A percentile compares a stretch with the other conserved stretches of the same genome.
Conservation (phyloP, 2,797 vertebrate species). For the Helarctos malayanus region DNA sequence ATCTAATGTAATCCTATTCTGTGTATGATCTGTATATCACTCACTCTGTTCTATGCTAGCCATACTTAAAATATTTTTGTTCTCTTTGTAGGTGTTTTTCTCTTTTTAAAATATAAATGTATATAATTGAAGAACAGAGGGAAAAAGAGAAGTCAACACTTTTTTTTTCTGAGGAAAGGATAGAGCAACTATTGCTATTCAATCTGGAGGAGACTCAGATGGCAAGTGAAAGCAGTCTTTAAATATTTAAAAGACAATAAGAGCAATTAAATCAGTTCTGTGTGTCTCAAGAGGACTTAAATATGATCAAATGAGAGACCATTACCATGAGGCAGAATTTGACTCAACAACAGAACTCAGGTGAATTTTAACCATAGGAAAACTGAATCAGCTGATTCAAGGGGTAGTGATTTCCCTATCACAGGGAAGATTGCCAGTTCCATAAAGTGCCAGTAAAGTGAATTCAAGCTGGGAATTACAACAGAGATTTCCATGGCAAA, state of each 20-base stretch:
- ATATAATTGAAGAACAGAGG: neutral
- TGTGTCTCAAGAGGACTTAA: constrained; percentile 8
- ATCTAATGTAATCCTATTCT: neutral
- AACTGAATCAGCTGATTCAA: neutral
- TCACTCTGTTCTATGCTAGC: neutral
- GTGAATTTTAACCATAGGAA: neutral
- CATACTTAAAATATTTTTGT: neutral
- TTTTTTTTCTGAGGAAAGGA: neutral
- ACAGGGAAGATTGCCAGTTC: neutral
- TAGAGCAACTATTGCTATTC: neutral
- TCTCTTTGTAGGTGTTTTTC: neutral
- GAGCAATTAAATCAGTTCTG: constrained; percentile 18
- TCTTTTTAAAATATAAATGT: neutral
- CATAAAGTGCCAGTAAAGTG: neutral
- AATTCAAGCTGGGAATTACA: neutral
- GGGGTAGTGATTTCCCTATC: neutral
- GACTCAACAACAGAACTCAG: neutral
- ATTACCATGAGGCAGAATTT: constrained; percentile 33
- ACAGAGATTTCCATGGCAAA: neutral
- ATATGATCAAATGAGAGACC: neutral
- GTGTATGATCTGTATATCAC: neutral
- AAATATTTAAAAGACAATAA: constrained; percentile 70
- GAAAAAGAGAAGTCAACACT: neutral
- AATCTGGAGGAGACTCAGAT: neutral
- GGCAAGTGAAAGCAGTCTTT: constrained; percentile 29